Conservation (phyloP, 2,113 vertebrate genomes). For the Anguilla rostrata region DNA sequence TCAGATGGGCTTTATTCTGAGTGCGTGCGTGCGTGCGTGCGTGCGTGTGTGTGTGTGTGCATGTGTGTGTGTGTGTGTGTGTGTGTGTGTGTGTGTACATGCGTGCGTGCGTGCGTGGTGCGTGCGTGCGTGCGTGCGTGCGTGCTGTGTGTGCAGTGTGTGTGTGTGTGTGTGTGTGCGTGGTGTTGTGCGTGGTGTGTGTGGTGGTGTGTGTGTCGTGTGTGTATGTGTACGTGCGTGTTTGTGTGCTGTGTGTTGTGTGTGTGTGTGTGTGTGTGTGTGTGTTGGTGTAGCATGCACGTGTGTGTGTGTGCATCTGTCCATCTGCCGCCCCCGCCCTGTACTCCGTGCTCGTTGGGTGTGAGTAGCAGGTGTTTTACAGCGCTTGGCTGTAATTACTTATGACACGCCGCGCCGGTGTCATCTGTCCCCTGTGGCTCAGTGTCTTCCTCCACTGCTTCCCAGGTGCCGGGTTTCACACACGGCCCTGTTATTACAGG, state of each 20-base stretch:
- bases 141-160: not conserved
- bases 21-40: not conserved
- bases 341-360: not conserved
- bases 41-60: not conserved
- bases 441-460: slow-evolving; percentile 30
- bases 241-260: not conserved
- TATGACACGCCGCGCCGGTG: slow-evolving; percentile 14
- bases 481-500: not conserved
- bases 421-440: slow-evolving; percentile 38
- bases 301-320: slow-evolving; percentile 7
- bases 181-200: no score
- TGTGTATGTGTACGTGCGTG: not conserved
- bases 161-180: not conserved
- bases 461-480: slow-evolving; percentile 31
- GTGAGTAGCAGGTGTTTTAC: slow-evolving; percentile 4
- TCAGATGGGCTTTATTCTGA: not conserved
- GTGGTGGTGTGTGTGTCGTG: not conserved
- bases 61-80: slow-evolving; percentile 7
- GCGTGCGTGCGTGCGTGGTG: not conserved
- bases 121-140: not conserved
- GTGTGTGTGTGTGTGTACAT: not conserved
- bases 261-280: not conserved
- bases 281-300: no score
- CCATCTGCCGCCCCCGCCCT: not conserved
- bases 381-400: slow-evolving; percentile 36